Evolutionary conservation across 2,113 vertebrate species (phyloP), one percentile per base, ranked within the genome.

Genomic region (Stegastes partitus): DNA sequence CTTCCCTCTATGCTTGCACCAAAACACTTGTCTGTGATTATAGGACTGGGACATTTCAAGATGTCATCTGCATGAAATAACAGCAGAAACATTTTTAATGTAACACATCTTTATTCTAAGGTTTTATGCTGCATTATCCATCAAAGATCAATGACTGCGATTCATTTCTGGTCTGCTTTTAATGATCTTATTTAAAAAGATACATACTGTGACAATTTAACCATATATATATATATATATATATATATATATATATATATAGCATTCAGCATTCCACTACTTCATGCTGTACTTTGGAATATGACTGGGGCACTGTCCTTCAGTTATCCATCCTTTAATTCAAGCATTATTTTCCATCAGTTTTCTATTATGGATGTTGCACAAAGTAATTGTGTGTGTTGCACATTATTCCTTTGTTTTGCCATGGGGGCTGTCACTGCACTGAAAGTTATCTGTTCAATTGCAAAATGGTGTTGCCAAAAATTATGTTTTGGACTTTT

Each of bases 1-100:
- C 51, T 68, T 51, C 69, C 67, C 22, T 44, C 45, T 56, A 23
- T 58, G 21, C 58, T 72, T 14, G 37, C 78, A 82, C 42, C 67
- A 55, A 79, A 84, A 79, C 68, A 83, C 69, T 80, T 51, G 70
- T 74, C 62, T 74, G 66, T 74, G 67, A 83, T 77, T 73, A 47
- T 9, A 66, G 44, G 12, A 42, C n/a, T 11, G 31, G 59, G 21
- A 11, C 26, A 61, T 68, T 74, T 54, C 16, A 63, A 64, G 71
- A 71, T 11, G 1, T 26, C 23, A 56, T 77, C 56, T 42, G 45
- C 28, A 47, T 51, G 49, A 44, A 71, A 77, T 57, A 9, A 62
- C 14, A n/a, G 10, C 22, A 65, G n/a, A 47, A 57, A 68, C 22
- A 53, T 58, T 23, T 19, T 70, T 69, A 74, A 69, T 64, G 39